Evolutionary conservation across 2,797 vertebrate genomes (phyloP).

Genomic region (Dendrocincla fuliginosa): DNA sequence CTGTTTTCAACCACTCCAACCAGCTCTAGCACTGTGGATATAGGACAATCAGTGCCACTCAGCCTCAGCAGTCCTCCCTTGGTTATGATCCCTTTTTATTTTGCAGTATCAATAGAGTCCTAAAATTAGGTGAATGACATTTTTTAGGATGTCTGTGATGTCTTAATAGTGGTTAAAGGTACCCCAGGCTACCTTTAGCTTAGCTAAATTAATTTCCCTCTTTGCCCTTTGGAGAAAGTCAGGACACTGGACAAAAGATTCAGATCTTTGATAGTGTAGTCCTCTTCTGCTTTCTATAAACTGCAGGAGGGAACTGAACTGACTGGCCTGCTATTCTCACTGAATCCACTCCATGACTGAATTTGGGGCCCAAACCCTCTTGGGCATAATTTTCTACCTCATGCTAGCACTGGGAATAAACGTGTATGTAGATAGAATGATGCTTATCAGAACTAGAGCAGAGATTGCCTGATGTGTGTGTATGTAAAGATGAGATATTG

Average conservation of each 20-base stretch:
- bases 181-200: neutral
- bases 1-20: neutral
- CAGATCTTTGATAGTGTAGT: neutral
- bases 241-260: neutral
- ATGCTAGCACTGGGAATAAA: accelerated
- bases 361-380: neutral
- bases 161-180: neutral
- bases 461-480: neutral
- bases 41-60: neutral
- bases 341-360: neutral
- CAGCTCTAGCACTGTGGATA: neutral
- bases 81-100: neutral
- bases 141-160: neutral
- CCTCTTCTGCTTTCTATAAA: neutral
- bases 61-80: neutral
- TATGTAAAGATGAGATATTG: neutral
- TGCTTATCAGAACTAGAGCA: neutral
- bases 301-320: neutral
- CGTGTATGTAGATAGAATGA: neutral
- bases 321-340: neutral
- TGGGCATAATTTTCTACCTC: neutral
- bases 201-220: neutral
- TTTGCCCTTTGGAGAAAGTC: neutral
- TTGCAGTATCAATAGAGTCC: neutral
- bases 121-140: neutral